Evolutionary conservation across 2,888 invertebrate genomes (phyloP).

Genomic region (Orthosia cruda): DNA sequence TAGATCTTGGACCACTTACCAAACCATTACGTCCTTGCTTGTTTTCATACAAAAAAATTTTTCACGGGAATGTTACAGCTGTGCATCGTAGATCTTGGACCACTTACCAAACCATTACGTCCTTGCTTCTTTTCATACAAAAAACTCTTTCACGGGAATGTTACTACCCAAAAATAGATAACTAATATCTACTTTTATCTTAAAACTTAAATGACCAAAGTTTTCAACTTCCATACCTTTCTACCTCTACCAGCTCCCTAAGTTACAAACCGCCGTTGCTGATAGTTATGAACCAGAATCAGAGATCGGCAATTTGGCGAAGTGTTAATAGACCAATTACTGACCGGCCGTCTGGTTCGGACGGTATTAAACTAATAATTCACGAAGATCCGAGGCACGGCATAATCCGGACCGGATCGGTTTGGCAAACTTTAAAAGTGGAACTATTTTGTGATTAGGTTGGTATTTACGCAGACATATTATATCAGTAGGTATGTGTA

Average conservation of each 20-base stretch:
- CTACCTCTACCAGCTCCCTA: neutral
- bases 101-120: neutral
- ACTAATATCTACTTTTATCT: neutral
- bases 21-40: neutral
- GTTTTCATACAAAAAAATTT: too few species aligned
- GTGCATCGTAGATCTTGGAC: too few species aligned
- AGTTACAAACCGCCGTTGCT: conserved; percentile 34
- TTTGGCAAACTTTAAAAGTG: conserved; percentile 36
- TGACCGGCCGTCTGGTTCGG: conserved; percentile 37
- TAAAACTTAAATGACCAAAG: conserved; percentile 1
- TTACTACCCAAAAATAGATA: too few species aligned
- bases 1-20: too few species aligned
- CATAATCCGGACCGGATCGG: conserved; percentile 51
- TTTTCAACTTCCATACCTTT: conserved; percentile 3
- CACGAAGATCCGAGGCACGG: conserved; percentile 50
- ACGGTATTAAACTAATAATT: conserved; percentile 68
- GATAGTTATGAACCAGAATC: conserved; percentile 47
- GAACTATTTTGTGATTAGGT: conserved; percentile 48
- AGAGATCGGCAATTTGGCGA: conserved; percentile 70
- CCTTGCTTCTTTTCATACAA: too few species aligned
- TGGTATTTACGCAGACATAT: conserved; percentile 26
- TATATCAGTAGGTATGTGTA: neutral
- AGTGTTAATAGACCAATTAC: conserved; percentile 72
- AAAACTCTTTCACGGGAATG: neutral
- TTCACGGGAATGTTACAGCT: neutral